A percentile compares a stretch with the other conserved stretches of the same genome.
These are phyloP conservation scores for Pseudorectes ferrugineus DNA, from an alignment of 2,113 vertebrate genomes.

Conservation along the genomic window DNA sequence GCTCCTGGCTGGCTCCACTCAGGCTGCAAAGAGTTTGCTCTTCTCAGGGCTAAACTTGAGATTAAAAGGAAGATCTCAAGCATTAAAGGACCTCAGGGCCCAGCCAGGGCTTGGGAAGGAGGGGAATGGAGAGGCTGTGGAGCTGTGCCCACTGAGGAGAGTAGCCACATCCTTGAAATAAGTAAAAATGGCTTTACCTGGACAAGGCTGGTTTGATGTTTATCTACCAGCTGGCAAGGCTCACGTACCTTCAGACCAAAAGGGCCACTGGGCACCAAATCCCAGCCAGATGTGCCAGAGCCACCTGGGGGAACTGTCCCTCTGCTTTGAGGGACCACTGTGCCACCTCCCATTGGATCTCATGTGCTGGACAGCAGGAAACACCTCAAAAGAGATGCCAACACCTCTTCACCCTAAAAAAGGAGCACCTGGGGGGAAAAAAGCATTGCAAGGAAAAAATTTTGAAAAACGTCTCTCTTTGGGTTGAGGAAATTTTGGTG, in stretches of 20 bases:
- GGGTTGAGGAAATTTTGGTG: not conserved
- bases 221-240: not conserved
- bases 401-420: not conserved
- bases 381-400: not conserved
- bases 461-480: not conserved
- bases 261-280: rapidly evolving
- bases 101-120: not conserved
- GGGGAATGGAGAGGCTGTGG: not conserved
- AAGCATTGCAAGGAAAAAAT: not conserved
- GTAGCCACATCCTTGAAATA: not conserved
- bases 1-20: not conserved
- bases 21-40: not conserved
- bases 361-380: not conserved
- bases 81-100: not conserved
- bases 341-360: not conserved
- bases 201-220: not conserved
- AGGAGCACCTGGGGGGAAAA: not conserved
- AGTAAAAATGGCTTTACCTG: not conserved
- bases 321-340: not conserved
- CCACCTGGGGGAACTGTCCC: not conserved
- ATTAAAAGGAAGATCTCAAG: not conserved
- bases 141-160: rapidly evolving
- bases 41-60: not conserved
- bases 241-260: rapidly evolving
- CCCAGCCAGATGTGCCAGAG: not conserved